Evolutionary conservation across 2,888 invertebrate species (phyloP).

Genomic region (Sabatieria punctata): DNA sequence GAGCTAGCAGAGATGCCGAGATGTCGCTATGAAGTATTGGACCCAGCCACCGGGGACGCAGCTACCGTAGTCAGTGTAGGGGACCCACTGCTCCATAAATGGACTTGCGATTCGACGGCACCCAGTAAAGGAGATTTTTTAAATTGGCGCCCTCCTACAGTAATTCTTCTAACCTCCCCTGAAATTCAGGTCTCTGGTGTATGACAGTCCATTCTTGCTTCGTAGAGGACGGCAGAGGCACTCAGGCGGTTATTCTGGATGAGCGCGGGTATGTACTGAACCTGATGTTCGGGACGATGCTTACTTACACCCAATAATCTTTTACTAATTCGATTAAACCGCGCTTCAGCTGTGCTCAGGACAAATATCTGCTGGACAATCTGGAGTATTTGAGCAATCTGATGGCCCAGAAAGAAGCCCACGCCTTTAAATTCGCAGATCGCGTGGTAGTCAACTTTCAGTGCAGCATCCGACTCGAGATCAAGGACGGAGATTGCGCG

Average conservation of each 20-base stretch:
- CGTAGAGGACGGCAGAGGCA: slow-evolving; percentile 26
- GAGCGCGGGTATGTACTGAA: slow-evolving; percentile 18
- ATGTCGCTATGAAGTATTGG: slow-evolving; percentile 25
- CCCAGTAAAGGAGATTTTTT: slow-evolving; percentile 12
- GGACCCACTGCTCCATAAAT: slow-evolving; percentile 22
- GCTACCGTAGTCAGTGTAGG: slow-evolving; percentile 25
- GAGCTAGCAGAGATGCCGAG: slow-evolving; percentile 22
- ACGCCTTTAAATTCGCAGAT: slow-evolving; percentile 29
- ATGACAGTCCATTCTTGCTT: slow-evolving; percentile 28
- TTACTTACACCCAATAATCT: no score
- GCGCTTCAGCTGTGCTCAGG: slow-evolving; percentile 21
- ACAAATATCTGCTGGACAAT: slow-evolving; percentile 22
- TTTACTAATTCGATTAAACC: slow-evolving; percentile 4
- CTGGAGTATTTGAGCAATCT: no score
- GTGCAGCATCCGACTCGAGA: slow-evolving; percentile 24
- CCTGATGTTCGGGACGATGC: no score
- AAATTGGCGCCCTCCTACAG: no score
- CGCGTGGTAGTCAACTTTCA: slow-evolving; percentile 28
- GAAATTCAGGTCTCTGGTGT: slow-evolving; percentile 23
- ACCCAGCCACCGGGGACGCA: slow-evolving; percentile 19
- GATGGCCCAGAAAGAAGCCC: slow-evolving; percentile 25
- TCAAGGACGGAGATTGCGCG: slow-evolving; percentile 22
- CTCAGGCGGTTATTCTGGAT: slow-evolving; percentile 19
- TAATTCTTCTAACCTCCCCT: no score
- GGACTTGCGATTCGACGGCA: slow-evolving; percentile 24